phyloP scores from a whole-genome alignment of 2,888 invertebrate genomes.

The Poecilus cupreus region DNA sequence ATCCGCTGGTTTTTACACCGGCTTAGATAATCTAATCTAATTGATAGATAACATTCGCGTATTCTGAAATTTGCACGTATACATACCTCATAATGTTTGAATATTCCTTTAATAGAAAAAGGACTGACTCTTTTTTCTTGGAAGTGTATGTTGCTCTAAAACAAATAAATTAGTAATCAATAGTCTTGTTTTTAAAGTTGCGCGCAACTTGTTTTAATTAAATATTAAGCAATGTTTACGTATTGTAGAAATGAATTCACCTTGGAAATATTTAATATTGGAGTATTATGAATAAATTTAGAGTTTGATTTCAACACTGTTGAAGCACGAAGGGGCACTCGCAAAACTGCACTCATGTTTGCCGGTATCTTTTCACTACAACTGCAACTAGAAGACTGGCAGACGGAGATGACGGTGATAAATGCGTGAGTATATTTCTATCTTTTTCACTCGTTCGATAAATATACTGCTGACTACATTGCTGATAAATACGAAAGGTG shows the following conservation, averaged over 20 bases:
- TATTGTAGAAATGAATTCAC: not conserved
- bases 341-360: constrained; percentile 50
- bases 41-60: not conserved
- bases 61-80: constrained; percentile 50
- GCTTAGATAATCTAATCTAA: constrained; percentile 45
- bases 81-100: constrained; percentile 57
- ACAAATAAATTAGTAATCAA: constrained; percentile 25
- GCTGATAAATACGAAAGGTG: constrained; percentile 45
- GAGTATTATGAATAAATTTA: constrained; percentile 17
- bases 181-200: not conserved
- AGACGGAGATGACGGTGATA: constrained; percentile 18
- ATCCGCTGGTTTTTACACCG: constrained; percentile 2
- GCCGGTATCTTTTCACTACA: constrained; percentile 16
- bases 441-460: constrained; percentile 55
- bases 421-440: constrained; percentile 39
- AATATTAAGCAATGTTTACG: not conserved
- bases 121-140: constrained; percentile 47
- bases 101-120: constrained; percentile 43
- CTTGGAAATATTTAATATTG: constrained; percentile 18
- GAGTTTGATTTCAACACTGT: constrained; percentile 2
- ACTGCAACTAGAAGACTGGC: constrained; percentile 39
- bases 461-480: constrained; percentile 52
- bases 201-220: constrained; percentile 7
- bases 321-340: constrained; percentile 38
- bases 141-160: constrained; percentile 26